Conservation (phyloP, 2,797 vertebrate species). For the Lemur catta region DNA sequence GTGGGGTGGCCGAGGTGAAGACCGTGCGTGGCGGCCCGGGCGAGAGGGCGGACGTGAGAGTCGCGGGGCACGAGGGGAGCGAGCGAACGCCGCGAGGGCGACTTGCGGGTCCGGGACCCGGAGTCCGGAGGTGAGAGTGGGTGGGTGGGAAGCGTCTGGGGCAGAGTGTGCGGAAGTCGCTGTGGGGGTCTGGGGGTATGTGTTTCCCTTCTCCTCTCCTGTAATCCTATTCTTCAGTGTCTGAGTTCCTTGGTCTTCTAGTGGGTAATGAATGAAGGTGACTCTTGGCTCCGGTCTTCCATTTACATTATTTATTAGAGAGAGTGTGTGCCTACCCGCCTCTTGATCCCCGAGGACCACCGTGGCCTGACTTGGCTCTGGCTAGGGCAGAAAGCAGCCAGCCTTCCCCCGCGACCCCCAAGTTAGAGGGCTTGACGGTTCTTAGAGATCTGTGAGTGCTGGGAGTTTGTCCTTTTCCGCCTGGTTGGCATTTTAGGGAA, state of each 20-base stretch:
- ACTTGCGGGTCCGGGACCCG: not conserved
- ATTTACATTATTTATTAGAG: conserved; percentile 26
- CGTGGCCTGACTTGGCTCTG: not conserved
- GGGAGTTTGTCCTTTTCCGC: not conserved
- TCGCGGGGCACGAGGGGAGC: not conserved
- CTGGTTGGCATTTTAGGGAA: not conserved
- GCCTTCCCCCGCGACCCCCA: not conserved
- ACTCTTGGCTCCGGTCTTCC: not conserved
- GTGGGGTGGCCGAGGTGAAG: not conserved
- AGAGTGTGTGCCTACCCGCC: not conserved
- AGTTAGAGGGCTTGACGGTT: not conserved
- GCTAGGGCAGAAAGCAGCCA: not conserved
- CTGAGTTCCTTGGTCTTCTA: not conserved
- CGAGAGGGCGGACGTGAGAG: not conserved
- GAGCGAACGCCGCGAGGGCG: too few species aligned
- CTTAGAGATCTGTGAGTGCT: not conserved
- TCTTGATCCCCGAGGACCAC: not conserved
- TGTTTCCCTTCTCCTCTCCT: not conserved
- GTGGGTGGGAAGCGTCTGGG: not conserved
- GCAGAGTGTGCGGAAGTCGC: not conserved
- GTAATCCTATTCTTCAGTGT: not conserved
- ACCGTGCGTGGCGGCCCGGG: not conserved
- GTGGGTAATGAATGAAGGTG: conserved; percentile 57
- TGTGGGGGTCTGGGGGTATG: not conserved
- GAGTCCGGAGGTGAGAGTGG: not conserved